These are phyloP conservation scores for Drosophila testacea DNA, from an alignment of 2,888 invertebrate species.

Conservation along the genomic window DNA sequence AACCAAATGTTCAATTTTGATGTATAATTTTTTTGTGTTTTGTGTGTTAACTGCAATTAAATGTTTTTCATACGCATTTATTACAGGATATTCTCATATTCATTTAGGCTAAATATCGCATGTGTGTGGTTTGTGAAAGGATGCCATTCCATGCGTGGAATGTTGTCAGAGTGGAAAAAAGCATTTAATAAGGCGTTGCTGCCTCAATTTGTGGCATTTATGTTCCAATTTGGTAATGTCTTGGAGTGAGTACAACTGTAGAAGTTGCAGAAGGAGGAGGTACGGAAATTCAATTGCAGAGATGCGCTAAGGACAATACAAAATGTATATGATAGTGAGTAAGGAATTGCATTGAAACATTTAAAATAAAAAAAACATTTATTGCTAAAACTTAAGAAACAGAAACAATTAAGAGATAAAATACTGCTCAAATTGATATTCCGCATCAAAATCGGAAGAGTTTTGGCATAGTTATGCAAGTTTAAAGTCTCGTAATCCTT, in stretches of 20 bases:
- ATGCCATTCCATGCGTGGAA: constrained; percentile 26
- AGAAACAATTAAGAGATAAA: too few species aligned
- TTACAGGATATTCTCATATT: constrained; percentile 42
- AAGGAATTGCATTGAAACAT: too few species aligned
- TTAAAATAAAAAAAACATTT: too few species aligned
- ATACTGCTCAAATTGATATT: too few species aligned
- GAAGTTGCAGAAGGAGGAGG: neutral
- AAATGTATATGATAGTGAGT: too few species aligned
- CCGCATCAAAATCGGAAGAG: too few species aligned
- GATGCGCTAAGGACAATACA: too few species aligned
- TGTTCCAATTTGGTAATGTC: constrained; percentile 23
- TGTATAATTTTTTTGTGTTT: constrained; percentile 13
- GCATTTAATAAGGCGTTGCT: constrained; percentile 50
- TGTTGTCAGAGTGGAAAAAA: constrained; percentile 14
- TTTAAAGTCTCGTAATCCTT: too few species aligned
- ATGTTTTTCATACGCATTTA: constrained; percentile 35
- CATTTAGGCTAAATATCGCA: constrained; percentile 48
- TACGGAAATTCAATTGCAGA: neutral
- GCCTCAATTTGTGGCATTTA: constrained; percentile 70
- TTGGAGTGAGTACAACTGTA: neutral
- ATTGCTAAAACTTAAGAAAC: too few species aligned
- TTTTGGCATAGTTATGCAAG: too few species aligned
- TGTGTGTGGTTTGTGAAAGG: constrained; percentile 53
- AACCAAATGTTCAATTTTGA: constrained; percentile 53
- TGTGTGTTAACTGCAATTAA: constrained; percentile 44